Evolutionary conservation across 2,797 vertebrate species (phyloP), one percentile per base, ranked within the genome.

Genomic region (Sebastes alutus): DNA sequence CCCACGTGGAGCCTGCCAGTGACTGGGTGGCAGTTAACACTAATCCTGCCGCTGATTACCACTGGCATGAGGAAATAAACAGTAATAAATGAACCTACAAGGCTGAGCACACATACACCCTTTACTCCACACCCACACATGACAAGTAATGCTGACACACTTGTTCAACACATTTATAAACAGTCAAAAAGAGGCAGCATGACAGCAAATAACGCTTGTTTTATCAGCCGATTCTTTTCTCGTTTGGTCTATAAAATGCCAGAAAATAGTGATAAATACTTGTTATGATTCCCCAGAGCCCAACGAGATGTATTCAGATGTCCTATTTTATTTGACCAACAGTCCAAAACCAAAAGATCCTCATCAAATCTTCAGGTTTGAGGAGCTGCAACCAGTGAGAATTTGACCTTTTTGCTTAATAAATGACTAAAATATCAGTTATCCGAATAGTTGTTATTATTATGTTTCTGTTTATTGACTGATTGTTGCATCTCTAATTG

Each of bases 61-160:
- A 84, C 88, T 93, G 94, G 94, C 94, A 94, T 89, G 88, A 90
- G 83, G 88, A 95, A 92, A 95, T 95, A 95, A 94, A 96, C 94
- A 93, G 90, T 87, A 89, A 94, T 91, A 94, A 93, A 94, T 93
- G 80, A 94, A 88, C 62, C 82, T 80, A 76, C 85, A 85, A 72
- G 65, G 75, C 80, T 76, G 78, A 89, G 80, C 82, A 56, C 86
- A 87, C 84, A 89, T 83, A 74, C 77, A 83, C 75, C 32, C 79
- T 71, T 55, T 38, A 75, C 72, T 81, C 68, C 81, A 75, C 70
- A 67, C 75, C 79, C 72, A 74, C 66, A 81, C 61, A 72, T 68
- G 80, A 67, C 71, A 77, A 69, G 65, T 68, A 75, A 74, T 10
- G 58, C 49, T 75, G 77, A 82, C 71, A 77, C 77, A 71, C 58